Evolutionary conservation across 1,140 invertebrate species (phyloP).

Genomic region (Drosophila carrolli): DNA sequence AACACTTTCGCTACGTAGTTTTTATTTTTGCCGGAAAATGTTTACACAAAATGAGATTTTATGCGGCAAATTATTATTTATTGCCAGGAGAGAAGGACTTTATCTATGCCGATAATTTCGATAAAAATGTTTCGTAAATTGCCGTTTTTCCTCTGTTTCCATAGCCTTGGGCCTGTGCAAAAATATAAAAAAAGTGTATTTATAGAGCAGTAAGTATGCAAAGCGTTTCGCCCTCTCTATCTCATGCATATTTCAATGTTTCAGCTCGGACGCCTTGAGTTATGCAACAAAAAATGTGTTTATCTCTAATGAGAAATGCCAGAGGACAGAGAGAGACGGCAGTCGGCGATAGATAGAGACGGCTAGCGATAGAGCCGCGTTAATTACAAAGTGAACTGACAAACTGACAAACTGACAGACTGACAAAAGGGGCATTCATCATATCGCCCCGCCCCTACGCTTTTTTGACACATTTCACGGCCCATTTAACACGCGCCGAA

Average conservation of each 20-base stretch:
- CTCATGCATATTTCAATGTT: conserved; percentile 34
- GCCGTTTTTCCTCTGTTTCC: conserved; percentile 8
- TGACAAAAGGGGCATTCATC: conserved; percentile 47
- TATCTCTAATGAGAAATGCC: conserved; percentile 39
- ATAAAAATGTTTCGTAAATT: conserved; percentile 62
- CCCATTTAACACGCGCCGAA: conserved; percentile 54
- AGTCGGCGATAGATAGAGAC: background rate
- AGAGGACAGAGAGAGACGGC: background rate
- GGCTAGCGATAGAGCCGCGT: conserved; percentile 5
- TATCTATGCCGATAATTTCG: conserved; percentile 62
- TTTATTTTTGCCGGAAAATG: conserved; percentile 26
- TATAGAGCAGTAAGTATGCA: conserved; percentile 12
- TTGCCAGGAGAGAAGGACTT: conserved; percentile 28
- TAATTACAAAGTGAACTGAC: conserved; percentile 45
- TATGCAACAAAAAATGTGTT: conserved; percentile 51
- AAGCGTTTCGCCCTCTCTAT: conserved; percentile 1
- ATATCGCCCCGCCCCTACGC: conserved; percentile 10
- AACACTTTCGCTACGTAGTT: conserved; percentile 37
- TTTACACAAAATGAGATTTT: conserved; percentile 57
- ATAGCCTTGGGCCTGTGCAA: conserved; percentile 1
- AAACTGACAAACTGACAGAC: conserved; percentile 27
- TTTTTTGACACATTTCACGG: conserved; percentile 65
- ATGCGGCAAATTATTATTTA: conserved; percentile 62
- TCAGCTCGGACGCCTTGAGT: conserved; percentile 38
- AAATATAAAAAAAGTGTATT: conserved; percentile 34